phyloP scores from a whole-genome alignment of 30 jellyfish, hydroid and myxozoan species.

The Turritopsis dohrnii region DNA sequence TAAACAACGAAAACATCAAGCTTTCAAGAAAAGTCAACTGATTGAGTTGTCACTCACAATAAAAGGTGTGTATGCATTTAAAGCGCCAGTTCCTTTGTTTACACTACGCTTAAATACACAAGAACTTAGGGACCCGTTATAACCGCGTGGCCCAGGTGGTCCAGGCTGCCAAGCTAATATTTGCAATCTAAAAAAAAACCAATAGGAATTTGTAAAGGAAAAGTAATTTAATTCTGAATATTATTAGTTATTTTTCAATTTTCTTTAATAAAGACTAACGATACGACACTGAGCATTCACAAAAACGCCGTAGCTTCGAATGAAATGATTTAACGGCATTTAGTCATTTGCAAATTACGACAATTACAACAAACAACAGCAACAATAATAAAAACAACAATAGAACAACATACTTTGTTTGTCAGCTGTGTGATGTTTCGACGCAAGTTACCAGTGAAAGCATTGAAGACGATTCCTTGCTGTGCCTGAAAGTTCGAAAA shows the following conservation, averaged over 20 bases:
- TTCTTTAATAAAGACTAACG: too few species aligned
- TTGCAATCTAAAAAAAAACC: not conserved
- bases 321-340: too few species aligned
- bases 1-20: too few species aligned
- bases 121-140: not conserved
- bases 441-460: not conserved
- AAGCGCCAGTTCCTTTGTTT: not conserved
- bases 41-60: not conserved
- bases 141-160: not conserved
- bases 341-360: not conserved
- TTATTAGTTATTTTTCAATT: too few species aligned
- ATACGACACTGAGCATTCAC: too few species aligned
- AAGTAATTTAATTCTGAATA: too few species aligned
- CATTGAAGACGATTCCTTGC: not conserved
- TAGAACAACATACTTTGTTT: not conserved
- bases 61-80: not conserved
- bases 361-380: not conserved
- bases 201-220: too few species aligned
- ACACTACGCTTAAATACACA: not conserved
- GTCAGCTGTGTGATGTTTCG: not conserved
- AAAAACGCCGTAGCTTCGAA: too few species aligned
- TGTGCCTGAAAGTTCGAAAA: not conserved
- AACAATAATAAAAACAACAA: not conserved
- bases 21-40: not conserved
- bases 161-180: not conserved